Evolutionary conservation across 2,113 vertebrate species (phyloP), one percentile per base, ranked within the genome.

Genomic region (Lutjanus erythropterus): DNA sequence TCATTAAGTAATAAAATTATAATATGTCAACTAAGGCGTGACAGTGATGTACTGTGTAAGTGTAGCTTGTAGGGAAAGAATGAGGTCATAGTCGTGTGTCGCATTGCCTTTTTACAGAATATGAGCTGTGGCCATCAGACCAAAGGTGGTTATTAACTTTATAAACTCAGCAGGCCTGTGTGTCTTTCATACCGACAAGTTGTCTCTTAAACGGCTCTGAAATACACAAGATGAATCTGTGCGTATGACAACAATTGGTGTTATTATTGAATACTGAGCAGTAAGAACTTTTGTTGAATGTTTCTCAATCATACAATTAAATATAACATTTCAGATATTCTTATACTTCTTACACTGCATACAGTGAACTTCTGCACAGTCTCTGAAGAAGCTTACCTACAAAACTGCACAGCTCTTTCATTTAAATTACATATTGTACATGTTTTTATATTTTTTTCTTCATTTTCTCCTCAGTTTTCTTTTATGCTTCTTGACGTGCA

Each of bases 91-190:
- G 16, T 55, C 14, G 64, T 0, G 7, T 39, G 11, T 71, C 33
- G n/a, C 6, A 2, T 52, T 6, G 0, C 56, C 19, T 62, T 55
- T 73, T 49, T 6, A 31, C 3, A 39, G 49, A 50, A 49, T n/a
- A 5, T 33, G 53, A 59, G 18, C n/a, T n/a, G n/a, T n/a, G n/a
- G n/a, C n/a, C 16, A 58, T 21, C 14, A 46, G 18, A 0, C 10
- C 21, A 69, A 44, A 72, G 25, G 44, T 59, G 16, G 19, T 73
- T 3, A 66, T 80, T 75, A 71, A 83, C 27, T 70, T 9, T 61
- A 9, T 31, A 64, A 65, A 84, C 39, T 33, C 44, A 49, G 10
- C 8, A 19, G 56, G n/a, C 59, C 55, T 42, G 52, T 25, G 10
- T 47, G 8, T 39, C 58, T 70, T 56, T 72, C 25, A 61, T 5